phyloP scores from a whole-genome alignment of 2,113 vertebrate genomes.

The Leptosomus discolor region DNA sequence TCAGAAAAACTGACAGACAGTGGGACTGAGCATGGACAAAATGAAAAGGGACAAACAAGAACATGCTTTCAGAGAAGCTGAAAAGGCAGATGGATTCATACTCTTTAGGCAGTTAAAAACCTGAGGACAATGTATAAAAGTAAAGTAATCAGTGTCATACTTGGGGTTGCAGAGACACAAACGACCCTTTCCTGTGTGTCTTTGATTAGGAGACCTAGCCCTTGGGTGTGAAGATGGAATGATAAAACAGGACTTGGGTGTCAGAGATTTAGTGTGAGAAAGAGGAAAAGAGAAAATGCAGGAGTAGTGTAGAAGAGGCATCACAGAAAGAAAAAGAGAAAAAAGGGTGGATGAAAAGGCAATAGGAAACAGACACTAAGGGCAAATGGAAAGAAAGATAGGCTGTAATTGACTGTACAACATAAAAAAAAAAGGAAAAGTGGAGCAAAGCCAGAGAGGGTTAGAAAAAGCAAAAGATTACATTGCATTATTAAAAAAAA shows the following conservation, averaged over 20 bases:
- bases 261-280: neutral
- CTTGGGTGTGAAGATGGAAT: neutral
- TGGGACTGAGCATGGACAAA: neutral
- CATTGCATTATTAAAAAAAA: neutral
- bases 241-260: neutral
- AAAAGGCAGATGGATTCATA: neutral
- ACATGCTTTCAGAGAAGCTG: neutral
- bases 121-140: neutral
- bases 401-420: neutral
- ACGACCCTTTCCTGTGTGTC: neutral
- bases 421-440: neutral
- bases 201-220: neutral
- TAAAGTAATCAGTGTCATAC: neutral
- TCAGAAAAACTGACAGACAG: neutral
- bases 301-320: neutral
- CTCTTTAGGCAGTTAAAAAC: neutral
- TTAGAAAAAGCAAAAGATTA: neutral
- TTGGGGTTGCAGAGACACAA: neutral
- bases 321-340: neutral
- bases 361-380: neutral
- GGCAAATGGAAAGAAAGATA: slow-evolving; percentile 15
- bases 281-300: neutral
- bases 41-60: neutral
- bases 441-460: neutral
- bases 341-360: neutral